A percentile compares a stretch with the other conserved stretches of the same genome.
phyloP scores from a whole-genome alignment of 2,113 vertebrate species.

The Bufo bufo region DNA sequence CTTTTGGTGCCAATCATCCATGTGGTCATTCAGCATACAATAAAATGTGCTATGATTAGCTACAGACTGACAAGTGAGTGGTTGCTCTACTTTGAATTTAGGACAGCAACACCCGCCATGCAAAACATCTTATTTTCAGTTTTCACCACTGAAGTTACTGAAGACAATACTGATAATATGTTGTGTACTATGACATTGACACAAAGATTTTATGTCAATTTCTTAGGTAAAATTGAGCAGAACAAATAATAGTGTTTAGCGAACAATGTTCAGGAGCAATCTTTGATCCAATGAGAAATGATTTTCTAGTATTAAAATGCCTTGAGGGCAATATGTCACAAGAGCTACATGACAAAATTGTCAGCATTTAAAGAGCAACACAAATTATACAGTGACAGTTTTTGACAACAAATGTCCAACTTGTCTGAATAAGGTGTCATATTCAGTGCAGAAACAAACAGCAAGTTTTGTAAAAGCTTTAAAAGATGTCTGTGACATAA shows the following conservation, averaged over 20 bases:
- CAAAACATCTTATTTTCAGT: neutral
- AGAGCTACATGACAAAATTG: constrained; percentile 36
- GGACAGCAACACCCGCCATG: neutral
- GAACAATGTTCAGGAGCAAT: constrained; percentile 15
- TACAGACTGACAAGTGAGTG: neutral
- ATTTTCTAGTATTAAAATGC: neutral
- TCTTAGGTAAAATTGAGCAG: neutral
- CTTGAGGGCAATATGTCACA: constrained; percentile 20
- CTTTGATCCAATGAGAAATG: constrained; percentile 16
- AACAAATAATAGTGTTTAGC: constrained; percentile 16
- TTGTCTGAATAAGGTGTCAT: neutral
- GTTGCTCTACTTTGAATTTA: neutral
- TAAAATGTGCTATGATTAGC: neutral
- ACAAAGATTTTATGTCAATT: neutral
- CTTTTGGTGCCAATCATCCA: neutral
- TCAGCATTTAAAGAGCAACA: constrained; percentile 4
- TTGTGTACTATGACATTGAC: neutral
- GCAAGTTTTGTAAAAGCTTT: constrained; percentile 18
- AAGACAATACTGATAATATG: neutral
- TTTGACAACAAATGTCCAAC: neutral
- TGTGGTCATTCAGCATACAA: neutral
- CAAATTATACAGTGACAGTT: constrained; percentile 1
- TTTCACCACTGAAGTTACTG: neutral
- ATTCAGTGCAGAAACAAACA: neutral
- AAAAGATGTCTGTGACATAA: neutral